A percentile compares a stretch with the other conserved stretches of the same genome.
phyloP scores from a whole-genome alignment of 2,797 vertebrate genomes.

The Astyanax mexicanus region DNA sequence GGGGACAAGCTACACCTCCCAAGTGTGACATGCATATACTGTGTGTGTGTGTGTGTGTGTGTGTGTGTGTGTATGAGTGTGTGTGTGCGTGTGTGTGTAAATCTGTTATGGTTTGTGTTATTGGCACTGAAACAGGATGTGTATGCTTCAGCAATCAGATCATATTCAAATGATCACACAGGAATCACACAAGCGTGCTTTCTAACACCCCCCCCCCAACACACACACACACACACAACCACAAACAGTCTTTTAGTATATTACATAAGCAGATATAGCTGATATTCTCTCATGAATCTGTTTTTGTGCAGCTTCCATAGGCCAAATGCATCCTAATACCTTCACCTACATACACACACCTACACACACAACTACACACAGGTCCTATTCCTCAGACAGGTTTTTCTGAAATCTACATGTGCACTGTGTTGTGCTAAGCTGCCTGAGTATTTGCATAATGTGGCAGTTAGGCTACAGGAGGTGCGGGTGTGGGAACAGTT shows the following conservation, averaged over 20 bases:
- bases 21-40: constrained; percentile 60
- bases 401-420: neutral
- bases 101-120: constrained; percentile 48
- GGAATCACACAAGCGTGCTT: constrained; percentile 45
- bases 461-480: neutral
- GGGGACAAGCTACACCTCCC: constrained; percentile 75
- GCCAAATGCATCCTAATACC: neutral
- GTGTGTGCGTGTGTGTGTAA: neutral
- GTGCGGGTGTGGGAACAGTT: constrained; percentile 11
- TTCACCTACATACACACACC: too few relatives aligned
- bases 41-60: constrained; percentile 21
- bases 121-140: constrained; percentile 65
- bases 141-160: constrained; percentile 55
- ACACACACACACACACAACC: neutral
- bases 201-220: constrained; percentile 3
- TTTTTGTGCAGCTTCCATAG: neutral
- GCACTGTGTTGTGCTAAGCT: neutral
- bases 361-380: too few relatives aligned
- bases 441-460: constrained; percentile 1
- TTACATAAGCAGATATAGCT: constrained; percentile 4
- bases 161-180: constrained; percentile 64
- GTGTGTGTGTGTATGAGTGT: constrained; percentile 36
- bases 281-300: neutral
- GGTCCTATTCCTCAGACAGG: too few relatives aligned
- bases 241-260: neutral